Base-by-base conservation (phyloP, 2,888 invertebrate genomes). In the Lithophane socia region DNA sequence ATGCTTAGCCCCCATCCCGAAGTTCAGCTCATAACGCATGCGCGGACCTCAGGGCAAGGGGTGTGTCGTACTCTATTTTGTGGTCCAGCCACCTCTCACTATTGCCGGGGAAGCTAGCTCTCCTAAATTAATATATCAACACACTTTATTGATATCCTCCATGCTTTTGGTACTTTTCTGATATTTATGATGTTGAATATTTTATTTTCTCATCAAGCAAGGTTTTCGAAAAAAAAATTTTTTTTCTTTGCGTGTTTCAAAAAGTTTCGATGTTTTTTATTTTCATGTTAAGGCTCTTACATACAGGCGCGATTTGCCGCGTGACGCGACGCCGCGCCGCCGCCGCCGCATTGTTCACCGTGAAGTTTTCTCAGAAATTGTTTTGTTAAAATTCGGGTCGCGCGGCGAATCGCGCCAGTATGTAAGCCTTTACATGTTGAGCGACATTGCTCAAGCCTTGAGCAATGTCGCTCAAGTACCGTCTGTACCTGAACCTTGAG, bases 41-140 rank as follows among this genome's bases (percentile, higher is more conserved):
- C 85, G 84, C 73, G 42, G 13, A 10, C 49, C 24, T 29, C 18
- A 16, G 54, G 24, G 58, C 61, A 69, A 74, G 85, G 87, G 88
- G 89, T 79, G 89, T 87, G 85, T 77, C 85, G 63, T 63, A 64
- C 60, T 73, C 49, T 83, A 73, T 60, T 64, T 66, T 73, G 87
- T 65, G 76, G 74, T 73, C 77, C 69, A 80, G 81, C 76, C 68
- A 56, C 74, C 66, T 70, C 76, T 71, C 79, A 72, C 83, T 69
- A 83, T 72, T 13, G 47, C 73, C 69, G 44, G 84, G 86, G 74
- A 83, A 52, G 61, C 64, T 44, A 63, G 37, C 44, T 42, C 61
- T 67, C 64, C 16, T 4, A 52, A 47, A 75, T 75, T 42, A 65
- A 82, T 82, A 75, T 67, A 76, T 82, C 64, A 82, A 82, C 64